These are phyloP conservation scores for Drosophila navojoa DNA, from an alignment of 1,140 invertebrate species.

Conservation along the genomic window DNA sequence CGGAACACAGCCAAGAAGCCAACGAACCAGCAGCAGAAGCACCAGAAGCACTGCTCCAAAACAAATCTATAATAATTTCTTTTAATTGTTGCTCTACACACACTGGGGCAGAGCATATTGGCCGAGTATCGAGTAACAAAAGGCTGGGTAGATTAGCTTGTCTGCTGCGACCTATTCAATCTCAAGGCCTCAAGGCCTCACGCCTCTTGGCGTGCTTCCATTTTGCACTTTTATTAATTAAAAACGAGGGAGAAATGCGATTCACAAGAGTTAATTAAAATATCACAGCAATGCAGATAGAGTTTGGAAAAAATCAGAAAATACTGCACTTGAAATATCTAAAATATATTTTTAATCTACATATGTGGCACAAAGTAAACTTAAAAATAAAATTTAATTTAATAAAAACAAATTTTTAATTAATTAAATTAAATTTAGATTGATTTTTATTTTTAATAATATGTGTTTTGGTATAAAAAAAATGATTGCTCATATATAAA, in stretches of 20 bases:
- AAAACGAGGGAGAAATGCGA: not conserved
- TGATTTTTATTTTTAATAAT: too few species aligned
- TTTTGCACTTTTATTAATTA: not conserved
- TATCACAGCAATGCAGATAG: not conserved
- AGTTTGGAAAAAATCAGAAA: too few species aligned
- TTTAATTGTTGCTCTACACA: conserved; percentile 68
- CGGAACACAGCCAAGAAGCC: conserved; percentile 51
- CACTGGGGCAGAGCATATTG: conserved; percentile 6
- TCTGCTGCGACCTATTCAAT: too few species aligned
- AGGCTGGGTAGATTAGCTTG: not conserved
- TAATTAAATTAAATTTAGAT: too few species aligned
- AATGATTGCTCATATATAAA: not conserved
- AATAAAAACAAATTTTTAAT: too few species aligned
- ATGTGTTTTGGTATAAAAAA: too few species aligned
- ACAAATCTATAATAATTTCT: conserved; percentile 80
- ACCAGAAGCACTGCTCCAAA: conserved; percentile 56
- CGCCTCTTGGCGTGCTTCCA: not conserved
- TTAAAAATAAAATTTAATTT: too few species aligned
- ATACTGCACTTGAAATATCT: too few species aligned
- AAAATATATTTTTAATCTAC: too few species aligned
- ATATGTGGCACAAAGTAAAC: too few species aligned
- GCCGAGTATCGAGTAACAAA: conserved; percentile 3
- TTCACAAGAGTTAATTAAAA: conserved; percentile 1
- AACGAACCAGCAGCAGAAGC: conserved; percentile 58
- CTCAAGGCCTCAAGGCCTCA: not conserved